Conservation (phyloP, 2,797 vertebrate genomes). For the Hemibagrus guttatus region DNA sequence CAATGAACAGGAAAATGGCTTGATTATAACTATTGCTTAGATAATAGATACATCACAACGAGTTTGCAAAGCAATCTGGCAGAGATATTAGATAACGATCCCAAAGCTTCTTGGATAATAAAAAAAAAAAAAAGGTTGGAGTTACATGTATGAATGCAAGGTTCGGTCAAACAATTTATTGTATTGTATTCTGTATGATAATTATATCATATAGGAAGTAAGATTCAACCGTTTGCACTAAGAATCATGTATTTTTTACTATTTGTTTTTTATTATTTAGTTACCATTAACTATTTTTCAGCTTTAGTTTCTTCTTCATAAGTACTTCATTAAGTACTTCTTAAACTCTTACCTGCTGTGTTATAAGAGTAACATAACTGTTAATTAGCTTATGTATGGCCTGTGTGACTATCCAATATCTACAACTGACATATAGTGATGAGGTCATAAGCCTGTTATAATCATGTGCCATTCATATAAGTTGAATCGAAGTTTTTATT, state of each 20-base stretch:
- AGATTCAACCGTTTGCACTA: neutral
- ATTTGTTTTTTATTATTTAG: neutral
- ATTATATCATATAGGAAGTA: neutral
- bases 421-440: neutral
- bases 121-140: neutral
- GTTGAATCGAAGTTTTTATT: neutral
- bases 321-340: neutral
- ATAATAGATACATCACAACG: neutral
- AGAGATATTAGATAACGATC: neutral
- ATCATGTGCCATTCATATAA: neutral
- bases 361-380: neutral
- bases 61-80: neutral
- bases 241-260: neutral
- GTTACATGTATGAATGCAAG: neutral
- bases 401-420: neutral
- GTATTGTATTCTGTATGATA: neutral
- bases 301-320: neutral
- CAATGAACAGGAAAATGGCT: neutral
- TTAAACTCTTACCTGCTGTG: neutral
- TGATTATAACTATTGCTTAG: neutral
- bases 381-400: neutral
- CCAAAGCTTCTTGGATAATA: neutral
- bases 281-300: neutral
- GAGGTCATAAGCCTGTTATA: neutral
- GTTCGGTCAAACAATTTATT: neutral